A percentile compares a stretch with the other conserved stretches of the same genome.
These are phyloP conservation scores for Nemapogon koenigi DNA, from an alignment of 2,888 invertebrate genomes.

Conservation along the genomic window DNA sequence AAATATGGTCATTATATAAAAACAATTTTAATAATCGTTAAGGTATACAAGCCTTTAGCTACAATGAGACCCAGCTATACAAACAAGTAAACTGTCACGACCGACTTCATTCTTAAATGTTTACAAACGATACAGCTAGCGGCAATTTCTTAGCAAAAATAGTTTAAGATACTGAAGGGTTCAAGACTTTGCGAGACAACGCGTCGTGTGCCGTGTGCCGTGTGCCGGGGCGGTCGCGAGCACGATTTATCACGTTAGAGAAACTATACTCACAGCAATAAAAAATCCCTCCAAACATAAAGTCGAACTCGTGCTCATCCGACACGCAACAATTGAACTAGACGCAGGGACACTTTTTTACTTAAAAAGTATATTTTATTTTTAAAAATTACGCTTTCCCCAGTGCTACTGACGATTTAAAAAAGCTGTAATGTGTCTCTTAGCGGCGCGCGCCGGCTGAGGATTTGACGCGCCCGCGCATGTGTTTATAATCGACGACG, in stretches of 20 bases:
- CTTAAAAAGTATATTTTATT: constrained; percentile 56
- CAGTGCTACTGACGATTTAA: constrained; percentile 45
- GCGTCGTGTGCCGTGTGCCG: constrained; percentile 32
- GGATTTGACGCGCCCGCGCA: constrained; percentile 64
- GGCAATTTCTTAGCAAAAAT: background rate
- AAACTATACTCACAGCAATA: constrained; percentile 27
- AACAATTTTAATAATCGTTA: no score
- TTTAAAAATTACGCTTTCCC: constrained; percentile 54
- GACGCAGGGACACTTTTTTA: constrained; percentile 54
- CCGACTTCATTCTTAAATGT: no score
- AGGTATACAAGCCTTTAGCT: no score
- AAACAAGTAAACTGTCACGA: no score
- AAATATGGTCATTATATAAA: no score
- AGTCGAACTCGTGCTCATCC: constrained; percentile 62
- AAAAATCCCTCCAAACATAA: constrained; percentile 57
- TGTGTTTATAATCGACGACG: constrained; percentile 44
- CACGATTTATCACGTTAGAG: constrained; percentile 13
- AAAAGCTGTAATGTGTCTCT: constrained; percentile 55
- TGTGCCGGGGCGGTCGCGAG: constrained; percentile 25
- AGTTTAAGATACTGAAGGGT: constrained; percentile 20
- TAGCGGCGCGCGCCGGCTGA: constrained; percentile 59
- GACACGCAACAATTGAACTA: constrained; percentile 63
- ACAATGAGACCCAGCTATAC: no score
- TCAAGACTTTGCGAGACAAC: constrained; percentile 26
- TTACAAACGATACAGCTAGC: background rate